Evolutionary conservation across 2,113 vertebrate species (phyloP).

Genomic region (Dascyllus trimaculatus): DNA sequence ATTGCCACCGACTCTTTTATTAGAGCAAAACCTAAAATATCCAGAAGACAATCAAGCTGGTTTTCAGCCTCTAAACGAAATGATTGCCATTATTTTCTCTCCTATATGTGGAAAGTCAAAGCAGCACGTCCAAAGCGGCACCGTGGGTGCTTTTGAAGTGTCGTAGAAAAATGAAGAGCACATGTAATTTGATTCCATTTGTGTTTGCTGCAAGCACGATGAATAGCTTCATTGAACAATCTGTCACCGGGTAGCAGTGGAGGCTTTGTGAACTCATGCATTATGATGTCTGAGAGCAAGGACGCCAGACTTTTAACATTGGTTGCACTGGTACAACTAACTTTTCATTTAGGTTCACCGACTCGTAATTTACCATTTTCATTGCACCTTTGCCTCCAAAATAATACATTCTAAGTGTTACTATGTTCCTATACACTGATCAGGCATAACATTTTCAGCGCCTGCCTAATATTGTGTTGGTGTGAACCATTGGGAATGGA

Average conservation of each 20-base stretch:
- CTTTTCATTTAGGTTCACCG: too few species aligned
- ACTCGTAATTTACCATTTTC: too few species aligned
- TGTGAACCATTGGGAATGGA: too few species aligned
- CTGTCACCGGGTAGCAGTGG: constrained; percentile 11
- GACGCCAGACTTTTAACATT: too few species aligned
- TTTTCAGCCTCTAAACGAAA: constrained; percentile 3
- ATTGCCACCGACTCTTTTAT: not conserved
- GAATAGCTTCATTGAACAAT: constrained; percentile 36
- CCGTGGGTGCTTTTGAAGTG: constrained; percentile 1
- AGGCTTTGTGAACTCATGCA: constrained; percentile 37
- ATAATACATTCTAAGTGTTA: too few species aligned
- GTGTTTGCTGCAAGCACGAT: constrained; percentile 30
- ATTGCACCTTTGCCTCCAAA: too few species aligned
- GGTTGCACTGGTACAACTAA: too few species aligned
- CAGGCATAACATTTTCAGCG: too few species aligned
- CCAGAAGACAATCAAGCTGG: not conserved
- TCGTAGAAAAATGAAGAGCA: constrained; percentile 14
- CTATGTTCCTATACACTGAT: too few species aligned
- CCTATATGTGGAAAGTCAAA: not conserved
- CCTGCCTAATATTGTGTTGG: too few species aligned
- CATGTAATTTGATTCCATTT: constrained; percentile 33
- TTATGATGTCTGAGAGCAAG: constrained; percentile 18
- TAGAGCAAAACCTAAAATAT: constrained; percentile 1
- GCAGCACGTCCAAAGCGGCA: not conserved
- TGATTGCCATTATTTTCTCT: constrained; percentile 1